Base-by-base conservation (phyloP, 2,113 vertebrate genomes). In the Saccopteryx bilineata region DNA sequence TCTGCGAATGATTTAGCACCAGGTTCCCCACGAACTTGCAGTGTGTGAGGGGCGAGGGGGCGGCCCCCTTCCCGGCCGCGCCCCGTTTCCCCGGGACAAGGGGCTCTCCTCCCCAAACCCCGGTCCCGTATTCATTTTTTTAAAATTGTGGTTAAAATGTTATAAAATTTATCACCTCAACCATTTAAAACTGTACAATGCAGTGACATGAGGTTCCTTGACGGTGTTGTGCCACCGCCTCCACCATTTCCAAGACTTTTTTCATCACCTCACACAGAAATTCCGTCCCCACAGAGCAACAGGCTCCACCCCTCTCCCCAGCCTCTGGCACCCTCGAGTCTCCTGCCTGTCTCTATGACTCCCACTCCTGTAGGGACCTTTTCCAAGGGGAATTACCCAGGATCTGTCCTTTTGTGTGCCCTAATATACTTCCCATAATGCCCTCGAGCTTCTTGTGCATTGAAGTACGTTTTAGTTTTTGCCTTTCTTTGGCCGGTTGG, bases 251-350 rank as follows among this genome's bases (percentile, higher is more conserved):
- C 39, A 12, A 39, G n/a, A 33, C 58, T 1, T 52, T 52, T 66
- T 19, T 24, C 48, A 28, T 87, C 4, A n/a, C 24, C 33, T 26
- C 21, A 4, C 8, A 75, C 6, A 4, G 69, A 63, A 31, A n/a
- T 23, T 19, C 31, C 26, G 24, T 9, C 10, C 52, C 54, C 81
- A 1, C 5, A 12, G 26, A 60, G 39, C 39, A 4, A 0, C 4
- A 9, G 5, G 0, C 9, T 21, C 9, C 1, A 15, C 2, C 12
- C 17, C 26, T 11, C 19, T 0, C 9, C 17, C 1, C 50, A 9
- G 52, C 23, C 54, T 24, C 28, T 0, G 63, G 23, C 17, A 1
- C 5, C 61, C 31, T 71, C 7, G 10, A 0, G 11, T 10, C 10
- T 18, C 3, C 9, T 65, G 18, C n/a, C 52, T 2, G 26, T 24